phyloP scores from a whole-genome alignment of 1,140 invertebrate species.

The Drosophila santomea region DNA sequence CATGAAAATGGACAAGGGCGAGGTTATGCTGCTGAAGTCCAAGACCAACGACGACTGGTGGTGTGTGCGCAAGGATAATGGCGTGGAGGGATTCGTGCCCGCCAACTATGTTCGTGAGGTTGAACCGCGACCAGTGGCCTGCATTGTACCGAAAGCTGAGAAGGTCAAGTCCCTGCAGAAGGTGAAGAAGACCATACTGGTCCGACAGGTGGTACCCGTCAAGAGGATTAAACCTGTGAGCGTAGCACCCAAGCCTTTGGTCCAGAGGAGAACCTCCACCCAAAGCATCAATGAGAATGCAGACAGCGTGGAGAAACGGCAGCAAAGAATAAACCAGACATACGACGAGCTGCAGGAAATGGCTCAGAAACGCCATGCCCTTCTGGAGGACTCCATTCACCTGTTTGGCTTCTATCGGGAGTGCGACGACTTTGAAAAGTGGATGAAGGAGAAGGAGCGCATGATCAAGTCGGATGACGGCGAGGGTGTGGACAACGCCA shows the following conservation, averaged over 20 bases:
- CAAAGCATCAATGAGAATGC: conserved; percentile 85
- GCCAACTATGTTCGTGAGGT: conserved; percentile 98
- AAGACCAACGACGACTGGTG: conserved; percentile 99
- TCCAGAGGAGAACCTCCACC: conserved; percentile 84
- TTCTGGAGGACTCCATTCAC: conserved; percentile 96
- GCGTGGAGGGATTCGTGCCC: conserved; percentile 97
- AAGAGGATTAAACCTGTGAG: conserved; percentile 86
- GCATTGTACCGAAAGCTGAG: conserved; percentile 93
- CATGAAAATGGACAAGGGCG: conserved; percentile 96
- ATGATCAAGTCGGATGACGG: conserved; percentile 92
- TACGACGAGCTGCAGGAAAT: conserved; percentile 93
- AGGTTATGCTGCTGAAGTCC: conserved; percentile 95
- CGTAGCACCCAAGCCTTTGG: conserved; percentile 83
- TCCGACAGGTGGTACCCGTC: conserved; percentile 93
- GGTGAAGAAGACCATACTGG: conserved; percentile 95
- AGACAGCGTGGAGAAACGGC: conserved; percentile 93
- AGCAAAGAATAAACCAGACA: conserved; percentile 91
- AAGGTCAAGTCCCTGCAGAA: conserved; percentile 92
- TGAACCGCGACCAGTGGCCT: conserved; percentile 92
- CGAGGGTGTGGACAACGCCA: conserved; percentile 95
- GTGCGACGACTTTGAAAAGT: conserved; percentile 98
- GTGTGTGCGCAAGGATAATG: conserved; percentile 96
- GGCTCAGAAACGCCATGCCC: conserved; percentile 90
- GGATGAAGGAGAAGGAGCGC: conserved; percentile 98
- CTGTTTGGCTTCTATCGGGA: conserved; percentile 98